Evolutionary conservation across 1,140 invertebrate genomes (phyloP), one percentile per base, ranked within the genome.

Genomic region (Drosophila bipectinata): DNA sequence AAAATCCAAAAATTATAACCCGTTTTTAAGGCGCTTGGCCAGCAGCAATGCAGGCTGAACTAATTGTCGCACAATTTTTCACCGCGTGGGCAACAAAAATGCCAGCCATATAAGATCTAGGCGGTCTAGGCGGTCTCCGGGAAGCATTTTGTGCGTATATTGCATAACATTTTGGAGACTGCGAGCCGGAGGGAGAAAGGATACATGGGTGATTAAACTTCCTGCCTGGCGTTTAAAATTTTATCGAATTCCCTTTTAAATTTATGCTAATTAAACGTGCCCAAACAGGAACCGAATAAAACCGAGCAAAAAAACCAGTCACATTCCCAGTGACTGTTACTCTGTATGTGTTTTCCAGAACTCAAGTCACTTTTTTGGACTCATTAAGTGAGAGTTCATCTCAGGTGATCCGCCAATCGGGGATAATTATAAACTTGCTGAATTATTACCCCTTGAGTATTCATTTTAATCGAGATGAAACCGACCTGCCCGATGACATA

Each of bases 31-130:
- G 15, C 48, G 51, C 41, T 60, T 63, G 26, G 66, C 66, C 66
- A 69, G 66, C 51, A 41, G 54, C 55, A 44, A 44, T 44, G 41
- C 41, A 44, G 41, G 41, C 75, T 63, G 76, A 79, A 80, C 81
- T 84, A 84, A 84, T 84, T 85, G 81, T 84, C 72, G 81, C 81
- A 77, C 77, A 69, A 77, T 85, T 73, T 80, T 74, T 85, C 77
- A 79, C 58, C 52, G 72, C 81, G 81, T 85, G 72, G 12, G 39
- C 39, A 41, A 14, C 41, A 47, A 48, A 45, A 52, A 72, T 45
- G 66, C 48, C 45, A 51, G 39, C 72, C 44, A 41, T 24, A 48
- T 44, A 63, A 64, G 69, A 66, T 64, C 55, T 69, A 72, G 68
- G 58, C 61, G 41, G 72, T 41, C 55, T 32, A 32, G 53, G 45